A percentile compares a stretch with the other conserved stretches of the same genome.
These are phyloP conservation scores for Rhizoglyphus robini DNA, from an alignment of 1,140 invertebrate genomes.

Conservation along the genomic window DNA sequence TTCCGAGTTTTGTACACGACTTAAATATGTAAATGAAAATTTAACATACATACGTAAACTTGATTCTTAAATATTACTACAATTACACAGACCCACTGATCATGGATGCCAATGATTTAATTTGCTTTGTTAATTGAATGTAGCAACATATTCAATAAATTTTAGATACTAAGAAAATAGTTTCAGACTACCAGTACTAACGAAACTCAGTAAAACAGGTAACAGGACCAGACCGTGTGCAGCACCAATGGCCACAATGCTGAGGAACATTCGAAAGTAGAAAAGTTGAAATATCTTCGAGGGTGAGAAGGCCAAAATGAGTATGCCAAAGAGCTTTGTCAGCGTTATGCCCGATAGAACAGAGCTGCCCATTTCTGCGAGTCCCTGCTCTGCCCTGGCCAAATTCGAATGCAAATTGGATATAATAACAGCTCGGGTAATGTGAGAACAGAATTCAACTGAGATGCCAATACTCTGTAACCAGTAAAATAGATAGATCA, in stretches of 20 bases:
- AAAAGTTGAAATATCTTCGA: conserved; percentile 88
- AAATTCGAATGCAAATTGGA: conserved; percentile 44
- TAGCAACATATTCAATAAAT: too few relatives aligned
- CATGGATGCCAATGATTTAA: too few relatives aligned
- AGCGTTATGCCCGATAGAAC: conserved; percentile 85
- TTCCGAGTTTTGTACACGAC: too few relatives aligned
- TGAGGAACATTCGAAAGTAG: conserved; percentile 89
- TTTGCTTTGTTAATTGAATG: too few relatives aligned
- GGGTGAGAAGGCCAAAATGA: conserved; percentile 77
- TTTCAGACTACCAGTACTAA: too few relatives aligned
- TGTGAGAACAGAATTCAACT: conserved; percentile 87
- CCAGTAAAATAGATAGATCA: conserved; percentile 14
- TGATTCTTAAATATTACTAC: too few relatives aligned
- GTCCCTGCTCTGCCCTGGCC: conserved; percentile 51
- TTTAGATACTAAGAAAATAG: too few relatives aligned
- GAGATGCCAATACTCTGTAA: conserved; percentile 68
- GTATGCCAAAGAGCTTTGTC: conserved; percentile 79
- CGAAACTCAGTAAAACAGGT: conserved; percentile 80
- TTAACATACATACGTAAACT: too few relatives aligned
- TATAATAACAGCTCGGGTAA: conserved; percentile 61
- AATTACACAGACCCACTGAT: too few relatives aligned
- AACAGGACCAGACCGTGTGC: conserved; percentile 76
- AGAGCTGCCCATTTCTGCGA: conserved; percentile 67
- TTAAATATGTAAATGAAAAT: too few relatives aligned
- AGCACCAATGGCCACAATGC: conserved; percentile 75